A percentile compares a stretch with the other conserved stretches of the same genome.
Conservation (phyloP, 2,888 invertebrate genomes). For the Sminthurinus aureus region DNA sequence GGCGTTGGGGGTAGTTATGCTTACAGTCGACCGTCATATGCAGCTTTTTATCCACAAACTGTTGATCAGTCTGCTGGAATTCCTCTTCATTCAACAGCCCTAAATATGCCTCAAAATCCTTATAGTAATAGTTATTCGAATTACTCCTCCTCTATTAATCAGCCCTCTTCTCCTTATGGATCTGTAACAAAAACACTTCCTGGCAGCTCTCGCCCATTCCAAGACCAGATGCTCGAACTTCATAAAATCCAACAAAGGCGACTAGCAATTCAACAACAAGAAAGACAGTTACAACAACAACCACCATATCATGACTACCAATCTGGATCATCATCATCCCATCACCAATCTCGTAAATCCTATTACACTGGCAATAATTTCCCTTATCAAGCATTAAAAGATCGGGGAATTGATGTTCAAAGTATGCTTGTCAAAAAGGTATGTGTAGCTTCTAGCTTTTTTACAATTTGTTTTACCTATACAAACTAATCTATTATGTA, state of each 20-base stretch:
- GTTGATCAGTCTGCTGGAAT: not conserved
- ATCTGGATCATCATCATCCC: not conserved
- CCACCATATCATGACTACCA: not conserved
- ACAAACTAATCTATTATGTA: not conserved
- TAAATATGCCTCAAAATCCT: not conserved
- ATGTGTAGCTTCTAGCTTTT: too few relatives aligned
- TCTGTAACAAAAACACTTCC: not conserved
- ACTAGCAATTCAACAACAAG: not conserved
- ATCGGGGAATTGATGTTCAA: conserved; percentile 30
- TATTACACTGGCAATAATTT: not conserved
- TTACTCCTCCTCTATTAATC: not conserved
- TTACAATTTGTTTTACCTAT: too few relatives aligned
- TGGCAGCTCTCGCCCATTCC: conserved; percentile 3
- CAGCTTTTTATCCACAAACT: conserved; percentile 61
- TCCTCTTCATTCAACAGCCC: not conserved
- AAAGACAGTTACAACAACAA: not conserved
- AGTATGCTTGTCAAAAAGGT: conserved; percentile 27
- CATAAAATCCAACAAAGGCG: conserved; percentile 25
- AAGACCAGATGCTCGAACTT: conserved; percentile 9
- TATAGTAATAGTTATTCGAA: not conserved
- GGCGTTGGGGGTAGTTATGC: not conserved
- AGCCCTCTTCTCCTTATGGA: not conserved
- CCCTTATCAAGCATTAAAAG: conserved; percentile 45
- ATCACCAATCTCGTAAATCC: too few relatives aligned
- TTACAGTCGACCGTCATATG: conserved; percentile 67